phyloP scores from a whole-genome alignment of 2,888 invertebrate genomes.

The Ennomos erosarius region DNA sequence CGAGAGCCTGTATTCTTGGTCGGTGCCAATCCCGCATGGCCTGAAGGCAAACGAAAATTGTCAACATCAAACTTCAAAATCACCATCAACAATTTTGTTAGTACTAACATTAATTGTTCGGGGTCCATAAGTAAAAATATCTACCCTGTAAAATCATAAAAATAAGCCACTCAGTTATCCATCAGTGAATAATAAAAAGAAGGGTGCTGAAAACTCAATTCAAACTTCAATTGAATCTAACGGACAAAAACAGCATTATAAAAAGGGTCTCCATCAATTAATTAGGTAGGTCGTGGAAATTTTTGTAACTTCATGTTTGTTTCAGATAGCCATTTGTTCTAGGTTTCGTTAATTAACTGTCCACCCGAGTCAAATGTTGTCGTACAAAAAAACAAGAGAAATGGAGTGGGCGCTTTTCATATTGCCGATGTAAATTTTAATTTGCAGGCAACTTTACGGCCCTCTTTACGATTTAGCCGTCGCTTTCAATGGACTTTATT shows the following conservation, averaged over 20 bases:
- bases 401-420: constrained; percentile 78
- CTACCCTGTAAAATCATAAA: background rate
- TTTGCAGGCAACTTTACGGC: constrained; percentile 82
- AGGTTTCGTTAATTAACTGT: constrained; percentile 80
- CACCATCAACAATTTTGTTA: too few species aligned
- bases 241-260: constrained; percentile 31
- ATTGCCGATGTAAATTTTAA: constrained; percentile 84
- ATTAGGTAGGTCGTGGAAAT: constrained; percentile 35
- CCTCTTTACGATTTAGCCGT: constrained; percentile 80
- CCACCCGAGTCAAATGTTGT: constrained; percentile 74
- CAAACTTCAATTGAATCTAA: constrained; percentile 7
- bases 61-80: background rate
- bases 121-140: background rate
- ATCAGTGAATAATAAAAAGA: background rate
- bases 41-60: constrained; percentile 45
- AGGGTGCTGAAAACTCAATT: constrained; percentile 8
- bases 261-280: constrained; percentile 45
- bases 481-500: constrained; percentile 78
- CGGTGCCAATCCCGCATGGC: constrained; percentile 93
- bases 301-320: constrained; percentile 58
- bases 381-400: constrained; percentile 71
- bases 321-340: constrained; percentile 70
- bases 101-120: too few species aligned
- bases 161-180: background rate
- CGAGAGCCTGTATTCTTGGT: constrained; percentile 91